Base-by-base conservation (phyloP, 2,113 vertebrate genomes). In the Desmodus rotundus region DNA sequence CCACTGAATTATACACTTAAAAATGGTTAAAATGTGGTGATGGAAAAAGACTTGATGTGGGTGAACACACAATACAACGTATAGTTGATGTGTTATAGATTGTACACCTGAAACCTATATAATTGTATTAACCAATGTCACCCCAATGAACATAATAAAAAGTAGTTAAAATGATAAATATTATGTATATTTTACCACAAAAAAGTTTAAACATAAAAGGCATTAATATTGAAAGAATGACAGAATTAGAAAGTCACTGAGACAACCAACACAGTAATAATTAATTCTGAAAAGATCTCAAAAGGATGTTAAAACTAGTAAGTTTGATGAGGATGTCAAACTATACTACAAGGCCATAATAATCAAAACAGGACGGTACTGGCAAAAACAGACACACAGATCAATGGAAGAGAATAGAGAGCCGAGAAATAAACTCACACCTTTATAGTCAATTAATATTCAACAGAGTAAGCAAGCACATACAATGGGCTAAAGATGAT, bases 211-310 rank as follows among this genome's bases (percentile, higher is more conserved):
- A 89, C 17, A 26, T 20, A 77, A 63, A 67, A 85, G 45, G 45
- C 22, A 70, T 72, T 85, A 89, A 81, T 45, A 83, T 3, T 73
- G 38, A 89, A 89, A 28, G 17, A 74, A 91, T 78, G n/a, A 84
- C 36, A 52, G 19, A 87, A 80, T 73, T 36, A 96, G 19, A 87
- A 89, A 96, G 47, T 16, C 26, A 73, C 61, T 22, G 61, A 67
- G 78, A 82, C 16, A 63, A 58, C 17, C 47, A 87, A 74, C 31
- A 86, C 0, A 78, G 84, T 17, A 50, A 45, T 52, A 87, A 73
- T 90, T 83, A 91, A 95, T 73, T 89, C 83, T 83, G 70, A 92
- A 84, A 95, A 94, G 5, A 83, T 92, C 43, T 87, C 76, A 77
- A 94, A 92, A 87, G 16, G 41, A 88, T 83, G 5, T 87, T 80